Percentiles rank a stretch among this genome's conserved stretches.
phyloP scores from a whole-genome alignment of 2,797 vertebrate genomes.

The Schizopygopsis pylzovi region DNA sequence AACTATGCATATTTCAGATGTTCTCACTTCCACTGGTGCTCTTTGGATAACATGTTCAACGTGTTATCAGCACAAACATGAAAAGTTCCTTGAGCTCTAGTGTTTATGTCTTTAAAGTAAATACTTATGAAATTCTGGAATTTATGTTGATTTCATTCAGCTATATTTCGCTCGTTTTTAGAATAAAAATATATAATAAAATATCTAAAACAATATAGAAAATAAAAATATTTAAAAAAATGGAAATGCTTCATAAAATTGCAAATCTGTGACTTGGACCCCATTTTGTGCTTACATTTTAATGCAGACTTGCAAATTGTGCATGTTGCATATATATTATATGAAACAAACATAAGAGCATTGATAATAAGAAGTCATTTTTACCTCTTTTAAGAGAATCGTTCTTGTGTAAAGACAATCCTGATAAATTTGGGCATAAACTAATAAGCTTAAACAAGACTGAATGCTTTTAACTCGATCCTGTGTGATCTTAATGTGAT shows the following conservation, averaged over 20 bases:
- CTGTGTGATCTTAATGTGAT: background rate
- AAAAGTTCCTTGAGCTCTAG: background rate
- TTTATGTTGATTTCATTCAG: background rate
- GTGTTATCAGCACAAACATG: background rate
- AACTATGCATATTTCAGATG: background rate
- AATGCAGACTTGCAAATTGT: background rate
- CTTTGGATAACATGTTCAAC: background rate
- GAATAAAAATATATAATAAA: background rate
- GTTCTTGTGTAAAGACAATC: background rate
- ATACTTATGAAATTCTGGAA: background rate
- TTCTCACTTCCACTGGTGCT: background rate
- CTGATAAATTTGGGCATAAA: background rate
- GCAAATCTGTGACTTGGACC: too few species aligned
- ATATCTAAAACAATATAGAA: background rate
- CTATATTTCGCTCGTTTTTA: background rate
- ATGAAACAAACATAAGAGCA: background rate
- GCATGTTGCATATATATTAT: background rate
- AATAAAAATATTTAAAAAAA: background rate
- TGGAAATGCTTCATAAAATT: background rate
- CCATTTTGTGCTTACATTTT: background rate
- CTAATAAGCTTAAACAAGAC: slow-evolving; percentile 27
- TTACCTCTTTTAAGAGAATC: background rate
- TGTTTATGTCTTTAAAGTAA: background rate
- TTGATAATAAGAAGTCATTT: too few species aligned
- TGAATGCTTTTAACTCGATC: slow-evolving; percentile 20